Evolutionary conservation across 2,797 vertebrate genomes (phyloP).

Genomic region (Gallinago solitaria): DNA sequence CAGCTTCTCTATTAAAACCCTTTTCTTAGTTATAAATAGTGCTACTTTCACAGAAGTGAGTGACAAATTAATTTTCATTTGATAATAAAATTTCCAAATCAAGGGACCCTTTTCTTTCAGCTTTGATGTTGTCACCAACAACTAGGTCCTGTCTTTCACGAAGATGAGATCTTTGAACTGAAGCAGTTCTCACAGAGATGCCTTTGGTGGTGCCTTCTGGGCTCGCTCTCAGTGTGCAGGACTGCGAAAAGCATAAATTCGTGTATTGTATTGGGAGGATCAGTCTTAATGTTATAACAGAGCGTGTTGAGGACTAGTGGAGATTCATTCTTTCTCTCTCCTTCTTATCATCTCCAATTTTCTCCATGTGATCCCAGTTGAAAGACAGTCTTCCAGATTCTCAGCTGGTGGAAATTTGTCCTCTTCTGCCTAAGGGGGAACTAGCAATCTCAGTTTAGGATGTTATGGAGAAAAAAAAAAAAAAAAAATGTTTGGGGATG

Average conservation of each 20-base stretch:
- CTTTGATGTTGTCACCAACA: not conserved
- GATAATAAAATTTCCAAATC: not conserved
- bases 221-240: rapidly evolving
- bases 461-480: not conserved
- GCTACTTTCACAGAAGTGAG: not conserved
- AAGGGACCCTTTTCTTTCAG: not conserved
- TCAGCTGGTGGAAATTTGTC: not conserved
- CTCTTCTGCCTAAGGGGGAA: not conserved
- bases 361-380: not conserved
- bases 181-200: not conserved
- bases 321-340: not conserved
- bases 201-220: not conserved
- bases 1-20: not conserved
- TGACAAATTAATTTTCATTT: not conserved
- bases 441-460: not conserved
- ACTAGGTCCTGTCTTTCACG: rapidly evolving
- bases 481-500: not conserved
- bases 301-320: not conserved
- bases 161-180: not conserved
- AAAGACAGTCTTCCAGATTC: not conserved
- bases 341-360: not conserved
- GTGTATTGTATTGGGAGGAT: rapidly evolving
- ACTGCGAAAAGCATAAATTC: not conserved
- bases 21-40: not conserved
- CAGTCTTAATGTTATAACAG: not conserved